Base-by-base conservation (phyloP, 2,888 invertebrate genomes). In the Ferrisia virgata region DNA sequence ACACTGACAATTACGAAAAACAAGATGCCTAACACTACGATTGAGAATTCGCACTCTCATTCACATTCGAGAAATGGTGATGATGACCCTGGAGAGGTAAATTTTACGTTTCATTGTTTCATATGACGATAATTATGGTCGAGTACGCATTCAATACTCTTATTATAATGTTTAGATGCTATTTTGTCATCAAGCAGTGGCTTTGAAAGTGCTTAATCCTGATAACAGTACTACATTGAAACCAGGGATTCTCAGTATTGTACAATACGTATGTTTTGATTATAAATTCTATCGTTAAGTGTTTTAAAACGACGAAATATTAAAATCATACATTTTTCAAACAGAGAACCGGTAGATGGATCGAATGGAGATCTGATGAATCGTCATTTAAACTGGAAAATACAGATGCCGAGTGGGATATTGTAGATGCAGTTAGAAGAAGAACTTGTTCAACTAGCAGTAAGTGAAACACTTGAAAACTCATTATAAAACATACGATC, bases 361-460 rank as follows among this genome's bases (percentile, higher is more conserved):
- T 96, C 83, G 96, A 96, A 88, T 96, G 96, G 96, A 92, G 93
- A 87, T 94, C 94, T 0, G 92, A 92, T 85, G 95, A 95, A 88
- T 90, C 94, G 86, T 94, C 93, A 76, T 92, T 95, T 15, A 94
- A 94, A 86, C 92, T 93, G 0, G 94, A 94, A 31, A 84, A 84
- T 13, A 80, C 84, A 87, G 89, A 89, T 86, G 88, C 88, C 53
- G 95, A 95, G 87, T 95, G 96, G 96, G 94, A 95, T 0, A 91
- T 95, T 85, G 95, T 95, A 22, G 94, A 94, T 87, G 93, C 94
- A 69, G 93, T 84, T 6, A 36, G 84, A 25, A 78, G 79, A 92
- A 87, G 90, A 90, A 90, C 88, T 88, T 87, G 87, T 86, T 86
- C 85, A 25, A 80, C 85, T 15, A 85, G 85, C 72, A 85, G 86